phyloP scores from a whole-genome alignment of 2,797 vertebrate genomes.

The Notoglanidium macrostoma region DNA sequence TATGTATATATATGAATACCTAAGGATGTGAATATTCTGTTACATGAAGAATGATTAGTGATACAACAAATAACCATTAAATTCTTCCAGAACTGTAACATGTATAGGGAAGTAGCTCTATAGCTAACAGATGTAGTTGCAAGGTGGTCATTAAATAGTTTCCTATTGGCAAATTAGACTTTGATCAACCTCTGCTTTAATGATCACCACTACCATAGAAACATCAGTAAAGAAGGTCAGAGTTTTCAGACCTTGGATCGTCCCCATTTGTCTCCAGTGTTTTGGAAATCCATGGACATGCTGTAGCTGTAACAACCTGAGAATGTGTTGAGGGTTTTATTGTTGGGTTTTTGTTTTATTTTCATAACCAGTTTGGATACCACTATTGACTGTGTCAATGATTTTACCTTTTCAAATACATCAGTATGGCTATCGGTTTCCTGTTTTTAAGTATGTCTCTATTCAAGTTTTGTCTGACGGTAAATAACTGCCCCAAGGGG shows the following conservation, averaged over 20 bases:
- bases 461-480: neutral
- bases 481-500: constrained; percentile 4
- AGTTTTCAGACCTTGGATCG: neutral
- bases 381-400: neutral
- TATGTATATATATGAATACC: no score
- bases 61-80: neutral
- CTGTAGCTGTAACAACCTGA: neutral
- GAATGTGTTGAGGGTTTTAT: neutral
- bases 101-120: neutral
- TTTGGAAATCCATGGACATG: neutral
- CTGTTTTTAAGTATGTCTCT: constrained; percentile 4
- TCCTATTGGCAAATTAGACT: neutral
- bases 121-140: neutral
- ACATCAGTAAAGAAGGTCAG: neutral
- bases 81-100: neutral
- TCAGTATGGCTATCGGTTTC: neutral
- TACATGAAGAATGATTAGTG: neutral
- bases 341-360: neutral
- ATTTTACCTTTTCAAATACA: neutral
- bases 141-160: neutral
- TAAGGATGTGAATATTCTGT: neutral
- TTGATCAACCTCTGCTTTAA: neutral
- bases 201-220: neutral
- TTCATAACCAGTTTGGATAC: neutral
- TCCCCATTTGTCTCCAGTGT: neutral